Base-by-base conservation (phyloP, 2,797 vertebrate genomes). In the Enteromius mattozi region DNA sequence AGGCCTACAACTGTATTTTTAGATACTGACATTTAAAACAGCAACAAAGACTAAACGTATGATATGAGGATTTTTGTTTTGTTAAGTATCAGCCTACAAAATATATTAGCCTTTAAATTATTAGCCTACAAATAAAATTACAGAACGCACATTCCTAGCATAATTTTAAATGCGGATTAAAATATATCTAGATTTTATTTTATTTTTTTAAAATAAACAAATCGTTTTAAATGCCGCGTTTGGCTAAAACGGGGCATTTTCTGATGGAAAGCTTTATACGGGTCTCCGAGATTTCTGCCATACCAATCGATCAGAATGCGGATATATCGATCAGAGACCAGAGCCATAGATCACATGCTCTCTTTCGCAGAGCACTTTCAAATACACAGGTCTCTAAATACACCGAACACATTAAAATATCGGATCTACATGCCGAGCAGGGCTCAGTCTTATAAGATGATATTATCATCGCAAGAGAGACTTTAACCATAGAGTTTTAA, bases 301-400 rank as follows among this genome's bases (percentile, higher is more conserved):
- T 87, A 86, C 88, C 84, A 85, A 94, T 95, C 94, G 93, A 94
- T 94, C 91, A 93, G 86, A 89, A 93, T 94, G 93, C 91, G 88
- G 92, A 95, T 94, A 47, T 92, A 94, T 95, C 92, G 89, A 95
- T 94, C 88, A 84, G 89, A 89, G 91, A 92, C 91, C 91, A 89
- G 91, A 90, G 91, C 91, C 92, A 94, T 93, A 92, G 93, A 95
- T 96, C 93, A 94, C 86, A 83, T 70, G 87, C 89, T 92, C 88
- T 94, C 93, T 92, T 92, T 93, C 91, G 92, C 92, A 63, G 83
- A 89, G 83, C 86, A 85, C 92, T 94, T 93, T 94, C 91, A 93
- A 93, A 94, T 92, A 93, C 93, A 94, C 94, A 93, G 92, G 90
- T 80, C 40, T 89, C 91, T 93, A 94, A 94, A 94, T 92, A 93